phyloP scores from a whole-genome alignment of 1,140 invertebrate species.

The Bombus superbus region DNA sequence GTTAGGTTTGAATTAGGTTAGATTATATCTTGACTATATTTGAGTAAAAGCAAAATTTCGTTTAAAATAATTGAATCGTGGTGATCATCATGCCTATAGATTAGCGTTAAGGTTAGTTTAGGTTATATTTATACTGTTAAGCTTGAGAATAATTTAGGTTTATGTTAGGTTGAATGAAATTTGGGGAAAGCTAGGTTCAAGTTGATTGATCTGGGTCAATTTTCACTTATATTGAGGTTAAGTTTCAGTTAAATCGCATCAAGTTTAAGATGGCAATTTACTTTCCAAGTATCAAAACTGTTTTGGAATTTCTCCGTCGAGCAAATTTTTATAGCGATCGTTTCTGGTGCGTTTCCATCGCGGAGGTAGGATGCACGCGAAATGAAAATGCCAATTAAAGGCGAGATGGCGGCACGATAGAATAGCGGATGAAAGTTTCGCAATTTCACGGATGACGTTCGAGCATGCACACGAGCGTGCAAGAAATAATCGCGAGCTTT shows the following conservation, averaged over 20 bases:
- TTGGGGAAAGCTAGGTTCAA: no score
- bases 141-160: background rate
- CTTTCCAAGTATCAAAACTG: background rate
- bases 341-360: background rate
- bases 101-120: background rate
- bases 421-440: background rate
- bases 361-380: background rate
- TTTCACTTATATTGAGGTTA: background rate
- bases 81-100: no score
- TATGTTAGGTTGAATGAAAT: background rate
- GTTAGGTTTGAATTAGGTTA: no score
- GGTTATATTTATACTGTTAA: background rate
- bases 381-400: constrained; percentile 25
- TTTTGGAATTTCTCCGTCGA: background rate
- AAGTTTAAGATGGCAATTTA: background rate
- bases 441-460: constrained; percentile 12
- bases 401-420: background rate
- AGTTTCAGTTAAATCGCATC: background rate
- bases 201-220: background rate
- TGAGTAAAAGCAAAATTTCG: no score
- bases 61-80: no score
- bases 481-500: constrained; percentile 24
- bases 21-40: no score
- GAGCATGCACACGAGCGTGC: constrained; percentile 7
- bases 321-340: background rate